Evolutionary conservation across 2,888 invertebrate genomes (phyloP).

Genomic region (Machimus atricapillus): DNA sequence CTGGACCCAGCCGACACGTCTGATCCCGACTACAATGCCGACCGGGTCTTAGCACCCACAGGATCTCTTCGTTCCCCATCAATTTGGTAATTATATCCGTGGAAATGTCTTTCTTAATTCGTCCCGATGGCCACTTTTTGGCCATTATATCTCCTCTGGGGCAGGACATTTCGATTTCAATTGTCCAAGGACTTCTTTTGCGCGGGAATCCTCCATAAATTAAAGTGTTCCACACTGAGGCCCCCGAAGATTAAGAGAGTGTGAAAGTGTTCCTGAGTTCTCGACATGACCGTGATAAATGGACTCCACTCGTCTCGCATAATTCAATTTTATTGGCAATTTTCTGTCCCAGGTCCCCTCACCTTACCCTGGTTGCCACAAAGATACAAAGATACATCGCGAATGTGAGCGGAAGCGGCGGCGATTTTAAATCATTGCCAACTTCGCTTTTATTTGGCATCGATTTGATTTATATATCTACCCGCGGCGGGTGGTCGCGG

Average conservation of each 20-base stretch:
- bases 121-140: not conserved
- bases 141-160: not conserved
- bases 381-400: not conserved
- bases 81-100: conserved; percentile 9
- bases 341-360: not conserved
- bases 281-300: not conserved
- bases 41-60: not conserved
- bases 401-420: not conserved
- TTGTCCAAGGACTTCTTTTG: conserved; percentile 1
- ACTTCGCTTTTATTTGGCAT: not conserved
- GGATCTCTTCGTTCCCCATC: not conserved
- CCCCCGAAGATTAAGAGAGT: conserved; percentile 12
- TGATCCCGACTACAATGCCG: not conserved
- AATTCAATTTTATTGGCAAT: conserved; percentile 23
- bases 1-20: not conserved
- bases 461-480: not conserved
- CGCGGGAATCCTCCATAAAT: conserved; percentile 11
- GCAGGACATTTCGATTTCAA: conserved; percentile 8
- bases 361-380: not conserved
- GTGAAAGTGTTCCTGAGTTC: not conserved
- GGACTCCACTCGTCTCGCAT: not conserved
- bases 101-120: conserved; percentile 7
- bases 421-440: not conserved
- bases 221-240: not conserved
- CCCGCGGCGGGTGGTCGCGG: not conserved